Percentiles rank a stretch among this genome's conserved stretches.
Conservation (phyloP, 1,140 invertebrate genomes). For the Anastrepha ludens region DNA sequence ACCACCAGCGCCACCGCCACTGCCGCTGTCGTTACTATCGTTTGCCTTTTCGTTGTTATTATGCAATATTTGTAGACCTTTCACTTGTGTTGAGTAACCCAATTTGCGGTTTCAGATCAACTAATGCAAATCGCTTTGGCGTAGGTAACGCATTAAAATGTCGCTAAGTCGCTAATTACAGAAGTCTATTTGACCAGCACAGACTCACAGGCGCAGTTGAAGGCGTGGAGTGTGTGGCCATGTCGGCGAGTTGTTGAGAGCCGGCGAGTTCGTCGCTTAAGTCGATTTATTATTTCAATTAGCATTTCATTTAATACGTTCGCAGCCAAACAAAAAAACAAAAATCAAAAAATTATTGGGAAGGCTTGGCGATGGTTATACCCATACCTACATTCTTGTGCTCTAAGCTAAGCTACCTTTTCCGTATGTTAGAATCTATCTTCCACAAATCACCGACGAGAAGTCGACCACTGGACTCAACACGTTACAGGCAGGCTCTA, state of each 20-base stretch:
- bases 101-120: slow-evolving; percentile 15
- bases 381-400: no score
- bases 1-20: not conserved
- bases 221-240: not conserved
- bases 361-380: no score
- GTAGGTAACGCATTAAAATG: not conserved
- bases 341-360: no score
- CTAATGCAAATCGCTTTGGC: slow-evolving; percentile 19
- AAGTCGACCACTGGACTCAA: no score
- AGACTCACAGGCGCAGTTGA: not conserved
- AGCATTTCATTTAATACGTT: no score
- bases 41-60: slow-evolving; percentile 8
- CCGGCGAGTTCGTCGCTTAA: not conserved
- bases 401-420: no score
- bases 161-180: no score
- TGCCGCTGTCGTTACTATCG: not conserved
- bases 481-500: no score
- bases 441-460: no score
- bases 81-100: slow-evolving; percentile 17
- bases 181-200: no score
- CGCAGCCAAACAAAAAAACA: no score
- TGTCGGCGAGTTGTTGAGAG: not conserved
- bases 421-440: no score
- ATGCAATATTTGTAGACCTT: slow-evolving; percentile 8
- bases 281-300: not conserved